phyloP scores from a whole-genome alignment of 2,888 invertebrate species.

The Eristalis pertinax region DNA sequence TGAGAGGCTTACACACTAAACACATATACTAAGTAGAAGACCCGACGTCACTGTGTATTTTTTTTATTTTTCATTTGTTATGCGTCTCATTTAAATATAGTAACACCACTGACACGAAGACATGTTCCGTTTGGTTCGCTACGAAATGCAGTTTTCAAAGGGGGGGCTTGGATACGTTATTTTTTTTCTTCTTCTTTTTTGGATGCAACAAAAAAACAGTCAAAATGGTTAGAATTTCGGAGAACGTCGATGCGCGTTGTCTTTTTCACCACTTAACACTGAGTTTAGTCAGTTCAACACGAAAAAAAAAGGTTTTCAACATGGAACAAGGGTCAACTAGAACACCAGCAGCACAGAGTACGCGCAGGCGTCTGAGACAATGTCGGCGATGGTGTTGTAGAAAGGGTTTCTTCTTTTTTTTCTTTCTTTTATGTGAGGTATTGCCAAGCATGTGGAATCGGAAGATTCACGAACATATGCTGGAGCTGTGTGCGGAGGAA shows the following conservation, averaged over 20 bases:
- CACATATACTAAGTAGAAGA: neutral
- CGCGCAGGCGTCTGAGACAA: slow-evolving; percentile 62
- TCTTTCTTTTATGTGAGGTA: slow-evolving; percentile 30
- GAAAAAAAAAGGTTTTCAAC: slow-evolving; percentile 36
- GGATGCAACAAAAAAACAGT: neutral
- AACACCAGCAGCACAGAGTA: slow-evolving; percentile 38
- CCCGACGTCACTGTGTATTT: slow-evolving; percentile 51
- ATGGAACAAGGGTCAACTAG: slow-evolving; percentile 11
- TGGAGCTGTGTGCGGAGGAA: neutral
- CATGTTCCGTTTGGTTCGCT: slow-evolving; percentile 64
- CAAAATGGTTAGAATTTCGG: neutral
- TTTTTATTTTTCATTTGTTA: slow-evolving; percentile 21
- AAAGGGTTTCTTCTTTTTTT: slow-evolving; percentile 26
- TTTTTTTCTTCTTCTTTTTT: neutral
- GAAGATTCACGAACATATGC: neutral
- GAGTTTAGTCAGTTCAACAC: slow-evolving; percentile 40
- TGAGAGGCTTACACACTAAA: slow-evolving; percentile 22
- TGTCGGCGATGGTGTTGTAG: slow-evolving; percentile 18
- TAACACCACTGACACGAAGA: slow-evolving; percentile 66
- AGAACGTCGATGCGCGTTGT: slow-evolving; percentile 1
- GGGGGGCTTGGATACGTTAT: slow-evolving; percentile 8
- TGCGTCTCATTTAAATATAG: slow-evolving; percentile 67
- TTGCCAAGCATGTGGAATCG: slow-evolving; percentile 39
- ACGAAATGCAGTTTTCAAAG: slow-evolving; percentile 39
- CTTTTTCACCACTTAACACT: slow-evolving; percentile 28